Percentiles rank a stretch among this genome's conserved stretches.
Conservation (phyloP, 2,888 invertebrate genomes). For the Thymelicus sylvestris region DNA sequence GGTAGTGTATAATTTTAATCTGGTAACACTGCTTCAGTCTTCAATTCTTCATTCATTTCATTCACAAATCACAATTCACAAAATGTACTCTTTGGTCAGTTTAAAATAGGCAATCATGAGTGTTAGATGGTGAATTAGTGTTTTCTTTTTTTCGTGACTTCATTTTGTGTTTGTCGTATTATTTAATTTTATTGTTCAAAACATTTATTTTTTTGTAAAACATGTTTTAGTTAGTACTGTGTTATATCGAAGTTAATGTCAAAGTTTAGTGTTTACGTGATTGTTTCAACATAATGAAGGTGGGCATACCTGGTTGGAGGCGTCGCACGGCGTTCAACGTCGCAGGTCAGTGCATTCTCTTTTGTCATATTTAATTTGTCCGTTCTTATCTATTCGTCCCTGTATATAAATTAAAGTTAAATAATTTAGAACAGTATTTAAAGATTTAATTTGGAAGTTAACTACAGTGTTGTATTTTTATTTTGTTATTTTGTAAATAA, state of each 20-base stretch:
- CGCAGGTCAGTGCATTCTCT: slow-evolving; percentile 68
- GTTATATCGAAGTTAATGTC: slow-evolving; percentile 48
- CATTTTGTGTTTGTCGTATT: slow-evolving; percentile 31
- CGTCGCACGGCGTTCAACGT: slow-evolving; percentile 68
- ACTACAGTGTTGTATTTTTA: no score
- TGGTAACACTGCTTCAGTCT: no score
- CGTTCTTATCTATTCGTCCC: neutral
- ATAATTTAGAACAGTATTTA: no score
- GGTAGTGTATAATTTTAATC: no score
- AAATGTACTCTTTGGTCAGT: no score
- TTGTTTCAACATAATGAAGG: slow-evolving; percentile 77
- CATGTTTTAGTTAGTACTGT: slow-evolving; percentile 46
- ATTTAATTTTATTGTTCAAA: slow-evolving; percentile 15
- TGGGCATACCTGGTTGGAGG: slow-evolving; percentile 68
- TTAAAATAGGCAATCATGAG: slow-evolving; percentile 53
- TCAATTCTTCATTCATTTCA: no score
- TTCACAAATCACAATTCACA: no score
- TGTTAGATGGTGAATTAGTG: slow-evolving; percentile 55
- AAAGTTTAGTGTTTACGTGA: slow-evolving; percentile 62
- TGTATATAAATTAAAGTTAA: no score
- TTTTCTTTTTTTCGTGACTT: slow-evolving; percentile 59
- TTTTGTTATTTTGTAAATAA: no score
- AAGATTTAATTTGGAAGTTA: no score
- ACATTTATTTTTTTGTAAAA: slow-evolving; percentile 12
- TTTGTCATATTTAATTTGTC: slow-evolving; percentile 28